Percentiles rank a stretch among this genome's conserved stretches.
Conservation (phyloP, 2,113 vertebrate species). For the Centropus bengalensis region DNA sequence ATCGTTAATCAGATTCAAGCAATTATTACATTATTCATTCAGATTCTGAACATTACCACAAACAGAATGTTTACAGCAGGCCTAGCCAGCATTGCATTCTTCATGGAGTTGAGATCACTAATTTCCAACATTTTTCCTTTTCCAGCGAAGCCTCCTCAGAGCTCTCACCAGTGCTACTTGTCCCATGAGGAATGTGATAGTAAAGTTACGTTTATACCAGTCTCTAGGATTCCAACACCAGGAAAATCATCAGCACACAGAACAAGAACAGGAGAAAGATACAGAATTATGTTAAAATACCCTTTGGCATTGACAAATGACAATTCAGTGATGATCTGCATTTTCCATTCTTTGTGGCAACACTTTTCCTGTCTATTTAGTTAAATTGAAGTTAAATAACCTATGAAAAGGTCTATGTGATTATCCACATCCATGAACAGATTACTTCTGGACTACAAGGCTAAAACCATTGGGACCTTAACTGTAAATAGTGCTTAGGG, state of each 20-base stretch:
- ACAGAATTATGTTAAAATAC: neutral
- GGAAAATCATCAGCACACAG: neutral
- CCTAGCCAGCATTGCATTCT: neutral
- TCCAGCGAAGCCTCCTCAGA: constrained; percentile 76
- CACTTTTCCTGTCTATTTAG: neutral
- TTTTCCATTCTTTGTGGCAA: neutral
- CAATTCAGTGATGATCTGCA: neutral
- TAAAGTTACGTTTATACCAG: constrained; percentile 92
- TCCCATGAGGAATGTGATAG: constrained; percentile 92
- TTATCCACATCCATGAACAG: neutral
- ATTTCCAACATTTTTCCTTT: constrained; percentile 8
- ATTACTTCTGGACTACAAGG: neutral
- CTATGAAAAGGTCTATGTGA: neutral
- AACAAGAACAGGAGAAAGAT: neutral
- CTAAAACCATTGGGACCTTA: neutral
- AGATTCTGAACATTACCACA: neutral
- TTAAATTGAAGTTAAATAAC: neutral
- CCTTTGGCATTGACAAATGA: neutral
- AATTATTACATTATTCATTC: neutral
- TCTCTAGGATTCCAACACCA: constrained; percentile 77
- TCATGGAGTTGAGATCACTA: neutral
- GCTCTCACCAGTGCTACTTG: constrained; percentile 79
- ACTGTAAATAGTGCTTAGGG: neutral
- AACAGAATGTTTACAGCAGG: neutral
- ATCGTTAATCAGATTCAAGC: neutral